Conservation (phyloP, 2,797 vertebrate species). For the Phylloscopus collybita region DNA sequence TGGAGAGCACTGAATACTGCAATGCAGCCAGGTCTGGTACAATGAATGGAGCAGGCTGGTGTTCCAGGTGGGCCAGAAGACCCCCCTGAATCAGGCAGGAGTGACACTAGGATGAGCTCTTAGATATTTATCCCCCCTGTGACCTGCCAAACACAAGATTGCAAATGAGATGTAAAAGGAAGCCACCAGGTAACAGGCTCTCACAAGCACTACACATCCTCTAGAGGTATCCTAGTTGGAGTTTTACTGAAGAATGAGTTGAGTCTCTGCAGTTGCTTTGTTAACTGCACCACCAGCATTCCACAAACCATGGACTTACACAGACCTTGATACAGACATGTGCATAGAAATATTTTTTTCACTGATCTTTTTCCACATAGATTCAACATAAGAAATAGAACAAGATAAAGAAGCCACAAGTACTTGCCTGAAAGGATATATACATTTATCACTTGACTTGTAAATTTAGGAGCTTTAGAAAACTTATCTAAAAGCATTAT, state of each 20-base stretch:
- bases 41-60: background rate
- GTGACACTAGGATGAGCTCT: background rate
- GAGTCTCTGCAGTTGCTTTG: background rate
- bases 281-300: background rate
- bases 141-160: background rate
- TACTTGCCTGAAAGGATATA: background rate
- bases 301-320: background rate
- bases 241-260: background rate
- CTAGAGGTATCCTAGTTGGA: background rate
- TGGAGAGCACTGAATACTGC: background rate
- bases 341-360: background rate
- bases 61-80: background rate
- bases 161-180: background rate
- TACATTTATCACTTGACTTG: background rate
- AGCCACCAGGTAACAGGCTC: background rate
- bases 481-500: background rate
- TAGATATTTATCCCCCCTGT: background rate
- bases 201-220: background rate
- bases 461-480: background rate
- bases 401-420: background rate
- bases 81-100: background rate
- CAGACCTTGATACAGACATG: rapidly evolving
- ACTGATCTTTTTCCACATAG: background rate
- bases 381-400: background rate
- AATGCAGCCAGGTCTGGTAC: background rate